Conservation (phyloP, 1,140 invertebrate genomes). For the Drosophila willistoni region DNA sequence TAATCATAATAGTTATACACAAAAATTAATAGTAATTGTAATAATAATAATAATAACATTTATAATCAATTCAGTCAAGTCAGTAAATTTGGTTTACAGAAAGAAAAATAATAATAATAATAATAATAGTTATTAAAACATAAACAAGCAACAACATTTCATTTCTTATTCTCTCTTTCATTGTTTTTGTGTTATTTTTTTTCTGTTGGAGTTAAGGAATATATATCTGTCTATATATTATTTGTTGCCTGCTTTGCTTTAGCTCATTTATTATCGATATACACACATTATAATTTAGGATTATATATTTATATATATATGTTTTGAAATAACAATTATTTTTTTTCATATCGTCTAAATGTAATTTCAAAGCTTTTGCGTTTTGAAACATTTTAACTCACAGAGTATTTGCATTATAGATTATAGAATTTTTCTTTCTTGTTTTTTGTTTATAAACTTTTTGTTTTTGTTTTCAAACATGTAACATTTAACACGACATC, state of each 20-base stretch:
- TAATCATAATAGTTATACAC: conserved; percentile 70
- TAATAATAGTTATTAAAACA: conserved; percentile 40
- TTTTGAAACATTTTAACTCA: conserved; percentile 75
- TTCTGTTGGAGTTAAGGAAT: conserved; percentile 59
- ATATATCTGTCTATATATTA: conserved; percentile 33
- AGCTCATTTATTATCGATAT: neutral
- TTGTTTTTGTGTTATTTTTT: neutral
- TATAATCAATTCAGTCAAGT: conserved; percentile 80
- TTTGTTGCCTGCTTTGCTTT: conserved; percentile 23
- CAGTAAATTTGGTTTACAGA: conserved; percentile 79
- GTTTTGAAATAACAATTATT: conserved; percentile 63
- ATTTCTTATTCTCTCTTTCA: conserved; percentile 34
- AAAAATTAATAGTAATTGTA: conserved; percentile 53
- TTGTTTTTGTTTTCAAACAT: conserved; percentile 54
- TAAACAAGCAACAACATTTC: conserved; percentile 39
- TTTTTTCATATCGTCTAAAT: conserved; percentile 45
- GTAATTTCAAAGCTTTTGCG: conserved; percentile 73
- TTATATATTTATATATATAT: neutral
- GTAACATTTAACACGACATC: conserved; percentile 72
- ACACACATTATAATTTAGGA: conserved; percentile 7
- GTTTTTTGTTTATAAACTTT: conserved; percentile 8
- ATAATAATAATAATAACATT: conserved; percentile 73
- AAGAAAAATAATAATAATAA: conserved; percentile 63
- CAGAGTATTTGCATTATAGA: conserved; percentile 79
- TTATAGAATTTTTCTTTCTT: conserved; percentile 67